These are phyloP conservation scores for Paracentrotus lividus DNA, from an alignment of 53 echinoderm and acorn worm species.

Conservation along the genomic window DNA sequence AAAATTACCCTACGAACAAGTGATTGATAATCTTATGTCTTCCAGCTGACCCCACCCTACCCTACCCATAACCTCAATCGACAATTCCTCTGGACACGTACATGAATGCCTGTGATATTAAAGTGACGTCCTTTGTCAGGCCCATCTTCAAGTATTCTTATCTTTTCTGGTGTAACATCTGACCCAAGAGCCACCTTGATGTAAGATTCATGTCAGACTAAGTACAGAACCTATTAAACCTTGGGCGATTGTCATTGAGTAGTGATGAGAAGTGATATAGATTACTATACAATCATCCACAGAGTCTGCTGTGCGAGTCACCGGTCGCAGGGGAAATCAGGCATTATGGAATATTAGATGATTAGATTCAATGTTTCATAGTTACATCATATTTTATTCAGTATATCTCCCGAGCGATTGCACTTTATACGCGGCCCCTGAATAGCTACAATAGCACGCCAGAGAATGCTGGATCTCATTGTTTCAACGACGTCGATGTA, in stretches of 20 bases:
- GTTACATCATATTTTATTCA: slow-evolving; percentile 33
- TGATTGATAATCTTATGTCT: too few species aligned
- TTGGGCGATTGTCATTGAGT: neutral
- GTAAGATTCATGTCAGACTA: neutral
- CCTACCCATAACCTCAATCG: too few species aligned
- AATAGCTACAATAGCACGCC: neutral
- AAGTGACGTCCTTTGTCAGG: neutral
- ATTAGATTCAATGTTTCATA: slow-evolving; percentile 3
- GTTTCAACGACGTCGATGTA: neutral
- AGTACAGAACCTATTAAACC: neutral
- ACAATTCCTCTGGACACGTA: too few species aligned
- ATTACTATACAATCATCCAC: neutral
- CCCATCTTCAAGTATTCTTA: too few species aligned
- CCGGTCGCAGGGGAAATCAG: slow-evolving; percentile 31
- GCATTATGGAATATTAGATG: slow-evolving; percentile 42
- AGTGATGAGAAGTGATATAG: neutral
- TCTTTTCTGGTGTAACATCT: neutral
- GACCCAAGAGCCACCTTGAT: neutral
- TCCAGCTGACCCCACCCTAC: too few species aligned
- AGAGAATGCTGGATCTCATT: neutral
- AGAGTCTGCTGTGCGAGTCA: neutral
- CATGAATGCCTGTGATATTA: too few species aligned
- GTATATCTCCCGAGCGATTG: neutral
- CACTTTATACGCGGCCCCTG: neutral
- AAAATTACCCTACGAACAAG: too few species aligned